Base-by-base conservation (phyloP, 2,888 invertebrate species). In the Acleris cristana region DNA sequence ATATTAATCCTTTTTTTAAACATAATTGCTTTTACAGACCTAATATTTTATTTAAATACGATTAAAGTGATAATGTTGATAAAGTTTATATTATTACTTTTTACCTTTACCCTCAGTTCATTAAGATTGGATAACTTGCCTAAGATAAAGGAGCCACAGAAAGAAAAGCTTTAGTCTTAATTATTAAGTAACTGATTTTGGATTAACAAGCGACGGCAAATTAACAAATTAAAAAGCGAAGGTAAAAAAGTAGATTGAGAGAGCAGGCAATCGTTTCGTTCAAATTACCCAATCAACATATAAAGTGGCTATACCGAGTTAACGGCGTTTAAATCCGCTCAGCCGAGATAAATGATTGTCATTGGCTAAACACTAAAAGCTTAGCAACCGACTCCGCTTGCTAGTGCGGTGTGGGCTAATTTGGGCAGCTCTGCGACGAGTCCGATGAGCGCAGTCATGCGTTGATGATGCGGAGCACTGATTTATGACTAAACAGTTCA, bases 251-350 rank as follows among this genome's bases (percentile, higher is more conserved):
- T 53, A 57, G 63, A 68, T 54, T 58, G 58, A 48, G 18, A 51
- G 59, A 62, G 54, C 54, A 52, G 78, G 76, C 76, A 74, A 78
- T 74, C 80, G 79, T 80, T 83, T 82, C 79, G 80, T 78, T 80
- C 82, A 80, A 86, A 88, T 88, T 81, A 84, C 84, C 83, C 80
- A 88, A 88, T 88, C 87, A 88, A 82, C 86, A 88, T 87, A 87
- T 82, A 87, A 87, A 87, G 86, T 84, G 84, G 82, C 79, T 83
- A 52, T 62, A 78, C 77, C 80, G 75, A 81, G 80, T 79, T 80
- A 84, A 83, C 80, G 82, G 79, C 71, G 75, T 82, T 82, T 82
- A 82, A 83, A 84, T 81, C 81, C 78, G 79, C 76, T 76, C 78
- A 77, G 79, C 77, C 74, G 79, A 84, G 85, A 85, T 83, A 84